Evolutionary conservation across 1,140 invertebrate genomes (phyloP).

Genomic region (Drosophila kanapiae): DNA sequence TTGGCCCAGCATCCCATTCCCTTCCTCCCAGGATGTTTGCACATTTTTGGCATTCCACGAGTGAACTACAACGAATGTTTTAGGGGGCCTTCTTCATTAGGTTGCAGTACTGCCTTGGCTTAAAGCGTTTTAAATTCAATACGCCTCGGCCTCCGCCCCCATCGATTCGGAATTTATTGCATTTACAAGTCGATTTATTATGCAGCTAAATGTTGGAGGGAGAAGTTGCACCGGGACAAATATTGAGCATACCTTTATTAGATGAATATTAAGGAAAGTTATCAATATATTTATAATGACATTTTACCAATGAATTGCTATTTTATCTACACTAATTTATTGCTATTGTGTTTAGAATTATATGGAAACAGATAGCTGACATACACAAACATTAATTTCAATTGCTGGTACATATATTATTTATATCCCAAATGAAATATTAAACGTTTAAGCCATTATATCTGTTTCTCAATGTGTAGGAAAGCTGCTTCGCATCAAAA

Average conservation of each 20-base stretch:
- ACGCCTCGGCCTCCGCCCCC: conserved; percentile 28
- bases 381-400: not conserved
- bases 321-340: not conserved
- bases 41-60: conserved; percentile 72
- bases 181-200: conserved; percentile 83
- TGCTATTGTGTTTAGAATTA: not conserved
- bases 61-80: conserved; percentile 40
- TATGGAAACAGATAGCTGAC: too few species aligned
- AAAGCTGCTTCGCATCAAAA: conserved; percentile 66
- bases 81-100: conserved; percentile 49
- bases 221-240: conserved; percentile 6
- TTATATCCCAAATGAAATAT: not conserved
- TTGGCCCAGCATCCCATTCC: conserved; percentile 15
- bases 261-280: not conserved
- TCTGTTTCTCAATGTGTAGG: conserved; percentile 5
- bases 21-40: conserved; percentile 47
- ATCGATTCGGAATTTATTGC: conserved; percentile 76
- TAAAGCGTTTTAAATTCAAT: conserved; percentile 77
- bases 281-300: not conserved
- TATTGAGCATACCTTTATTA: not conserved
- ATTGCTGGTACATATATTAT: not conserved
- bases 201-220: conserved; percentile 42
- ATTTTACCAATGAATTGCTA: not conserved
- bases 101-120: conserved; percentile 40
- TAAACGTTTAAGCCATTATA: not conserved